Conservation (phyloP, 2,797 vertebrate genomes). For the Neosilurus hyrtlii region DNA sequence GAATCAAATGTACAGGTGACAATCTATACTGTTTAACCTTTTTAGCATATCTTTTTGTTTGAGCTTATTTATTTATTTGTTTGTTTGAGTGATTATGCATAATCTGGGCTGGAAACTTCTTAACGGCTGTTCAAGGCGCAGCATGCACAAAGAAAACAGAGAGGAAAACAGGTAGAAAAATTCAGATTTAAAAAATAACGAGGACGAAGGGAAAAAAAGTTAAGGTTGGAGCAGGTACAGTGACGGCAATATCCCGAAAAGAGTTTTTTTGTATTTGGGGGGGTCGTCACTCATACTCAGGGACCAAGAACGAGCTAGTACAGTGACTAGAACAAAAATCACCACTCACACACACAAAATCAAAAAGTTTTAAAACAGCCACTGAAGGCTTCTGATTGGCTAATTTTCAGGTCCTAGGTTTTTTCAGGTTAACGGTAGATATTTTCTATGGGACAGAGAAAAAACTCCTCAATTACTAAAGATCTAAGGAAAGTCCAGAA, state of each 20-base stretch:
- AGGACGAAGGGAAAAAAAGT: background rate
- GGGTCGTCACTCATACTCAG: too few relatives aligned
- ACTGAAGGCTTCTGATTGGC: background rate
- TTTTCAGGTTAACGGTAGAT: background rate
- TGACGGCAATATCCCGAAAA: background rate
- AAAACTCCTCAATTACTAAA: background rate
- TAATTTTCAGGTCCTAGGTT: background rate
- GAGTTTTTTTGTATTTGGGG: too few relatives aligned
- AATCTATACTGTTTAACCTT: background rate
- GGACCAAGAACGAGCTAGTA: too few relatives aligned
- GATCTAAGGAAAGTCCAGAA: slow-evolving; percentile 1
- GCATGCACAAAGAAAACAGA: background rate
- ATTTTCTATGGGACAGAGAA: background rate
- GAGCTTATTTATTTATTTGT: too few relatives aligned
- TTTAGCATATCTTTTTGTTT: background rate
- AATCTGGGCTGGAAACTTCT: background rate
- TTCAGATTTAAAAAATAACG: too few relatives aligned
- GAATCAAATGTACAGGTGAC: background rate
- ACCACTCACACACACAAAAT: too few relatives aligned
- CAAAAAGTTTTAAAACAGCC: background rate
- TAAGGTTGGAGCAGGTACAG: background rate
- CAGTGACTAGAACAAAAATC: background rate
- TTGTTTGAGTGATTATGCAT: background rate
- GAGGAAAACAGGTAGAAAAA: background rate
- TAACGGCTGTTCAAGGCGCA: too few relatives aligned